These are phyloP conservation scores for Percopsis transmontana DNA, from an alignment of 2,113 vertebrate species.

Conservation along the genomic window DNA sequence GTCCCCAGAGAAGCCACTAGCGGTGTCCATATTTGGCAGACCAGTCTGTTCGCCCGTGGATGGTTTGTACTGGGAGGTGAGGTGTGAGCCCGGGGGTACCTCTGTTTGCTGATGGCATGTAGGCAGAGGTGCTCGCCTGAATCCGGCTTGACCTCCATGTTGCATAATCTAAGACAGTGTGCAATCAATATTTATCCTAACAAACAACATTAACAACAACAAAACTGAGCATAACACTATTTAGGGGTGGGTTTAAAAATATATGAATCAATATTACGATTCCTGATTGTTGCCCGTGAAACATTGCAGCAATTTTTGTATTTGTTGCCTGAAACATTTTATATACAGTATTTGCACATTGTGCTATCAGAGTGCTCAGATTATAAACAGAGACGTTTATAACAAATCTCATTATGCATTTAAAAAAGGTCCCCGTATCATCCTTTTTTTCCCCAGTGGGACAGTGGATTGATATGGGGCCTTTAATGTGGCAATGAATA, in stretches of 20 bases:
- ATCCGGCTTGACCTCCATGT: slow-evolving; percentile 83
- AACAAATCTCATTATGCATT: too few relatives aligned
- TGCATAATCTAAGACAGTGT: slow-evolving; percentile 80
- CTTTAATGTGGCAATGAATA: too few relatives aligned
- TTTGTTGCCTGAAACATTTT: too few relatives aligned
- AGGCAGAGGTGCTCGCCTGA: slow-evolving; percentile 74
- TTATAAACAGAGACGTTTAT: too few relatives aligned
- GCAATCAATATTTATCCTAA: background rate
- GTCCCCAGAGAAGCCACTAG: slow-evolving; percentile 70
- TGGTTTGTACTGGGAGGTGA: slow-evolving; percentile 75
- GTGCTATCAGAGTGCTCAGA: too few relatives aligned
- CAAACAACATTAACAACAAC: background rate
- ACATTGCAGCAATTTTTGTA: too few relatives aligned
- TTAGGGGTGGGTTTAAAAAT: background rate
- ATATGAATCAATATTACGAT: background rate
- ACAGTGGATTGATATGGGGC: too few relatives aligned
- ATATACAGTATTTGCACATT: too few relatives aligned
- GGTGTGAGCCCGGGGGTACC: slow-evolving; percentile 77
- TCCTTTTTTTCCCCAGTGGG: too few relatives aligned
- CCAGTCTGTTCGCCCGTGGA: slow-evolving; percentile 92
- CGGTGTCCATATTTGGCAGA: slow-evolving; percentile 87
- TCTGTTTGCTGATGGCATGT: slow-evolving; percentile 77
- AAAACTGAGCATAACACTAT: background rate
- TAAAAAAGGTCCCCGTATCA: too few relatives aligned
- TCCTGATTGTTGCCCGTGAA: too few relatives aligned